Conservation (phyloP, 2,113 vertebrate genomes). For the Zapornia atra region DNA sequence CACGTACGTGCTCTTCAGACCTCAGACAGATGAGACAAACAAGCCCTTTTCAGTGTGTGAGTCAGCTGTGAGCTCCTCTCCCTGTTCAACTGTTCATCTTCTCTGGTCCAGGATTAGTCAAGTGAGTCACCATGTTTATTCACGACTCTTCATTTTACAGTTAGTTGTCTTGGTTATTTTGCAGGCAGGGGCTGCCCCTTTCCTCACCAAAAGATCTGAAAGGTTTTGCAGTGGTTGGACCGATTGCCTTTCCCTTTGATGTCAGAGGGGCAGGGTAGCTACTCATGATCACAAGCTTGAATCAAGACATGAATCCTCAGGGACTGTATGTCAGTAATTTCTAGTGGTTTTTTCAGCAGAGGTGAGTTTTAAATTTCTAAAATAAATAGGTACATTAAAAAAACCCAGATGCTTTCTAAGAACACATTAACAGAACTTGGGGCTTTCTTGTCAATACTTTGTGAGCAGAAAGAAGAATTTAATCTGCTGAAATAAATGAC, state of each 20-base stretch:
- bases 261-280: neutral
- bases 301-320: neutral
- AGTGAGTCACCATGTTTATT: neutral
- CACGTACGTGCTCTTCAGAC: neutral
- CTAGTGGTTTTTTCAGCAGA: neutral
- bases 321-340: neutral
- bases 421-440: neutral
- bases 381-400: neutral
- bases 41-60: neutral
- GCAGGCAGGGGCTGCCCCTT: neutral
- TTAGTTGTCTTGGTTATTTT: neutral
- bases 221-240: neutral
- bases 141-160: neutral
- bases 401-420: neutral
- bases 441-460: neutral
- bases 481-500: neutral
- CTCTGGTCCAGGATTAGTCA: neutral
- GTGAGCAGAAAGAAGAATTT: neutral
- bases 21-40: neutral
- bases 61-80: neutral
- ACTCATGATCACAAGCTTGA: neutral
- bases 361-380: neutral
- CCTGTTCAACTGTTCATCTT: neutral
- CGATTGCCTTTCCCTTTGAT: neutral
- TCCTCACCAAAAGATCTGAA: neutral